Base-by-base conservation (phyloP, 2,888 invertebrate genomes). In the Pachydiplax longipennis region DNA sequence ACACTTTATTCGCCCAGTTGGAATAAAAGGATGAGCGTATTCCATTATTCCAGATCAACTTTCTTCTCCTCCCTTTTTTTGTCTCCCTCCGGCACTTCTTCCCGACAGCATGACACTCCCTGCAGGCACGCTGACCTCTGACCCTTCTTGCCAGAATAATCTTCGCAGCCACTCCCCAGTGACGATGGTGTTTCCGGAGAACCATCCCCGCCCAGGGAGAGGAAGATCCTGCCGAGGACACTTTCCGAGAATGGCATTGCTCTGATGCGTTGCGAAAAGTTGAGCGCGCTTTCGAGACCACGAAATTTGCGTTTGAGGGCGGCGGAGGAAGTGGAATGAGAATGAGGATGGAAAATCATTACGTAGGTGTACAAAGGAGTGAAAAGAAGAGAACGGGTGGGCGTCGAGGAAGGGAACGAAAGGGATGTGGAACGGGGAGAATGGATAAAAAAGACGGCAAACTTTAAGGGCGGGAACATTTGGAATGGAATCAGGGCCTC, bases 271-370 rank as follows among this genome's bases (percentile, higher is more conserved):
- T 40, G 81, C 6, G 81, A 81, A 81, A 81, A 40, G 65, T 65
- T 65, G 65, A 65, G 25, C 65, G 65, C n/a, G n/a, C 65, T 81
- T 81, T 81, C 81, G 81, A 40, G 81, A 81, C 81, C 81, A 40
- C 44, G 40, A 81, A 35, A 81, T 81, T 81, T 81, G 81, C 22
- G 81, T 81, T 25, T 18, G 80, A 80, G 35, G 48, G 31, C 6
- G 40, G n/a, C 18, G 18, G 25, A 82, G 31, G 82, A 48, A 82
- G 48, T 13, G 31, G 40, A 12, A 35, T 4, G 81, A 44, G 40
- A 40, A n/a, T 6, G 44, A 22, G 8, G 0, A 2, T 6, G 22
- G 37, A 81, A 44, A 44, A 44, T 44, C 44, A 44, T 44, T 44
- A 44, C 44, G 44, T 44, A 44, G 44, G 44, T 44, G 44, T 44